These are phyloP conservation scores for Mohoua ochrocephala DNA, from an alignment of 2,113 vertebrate species.

Conservation along the genomic window DNA sequence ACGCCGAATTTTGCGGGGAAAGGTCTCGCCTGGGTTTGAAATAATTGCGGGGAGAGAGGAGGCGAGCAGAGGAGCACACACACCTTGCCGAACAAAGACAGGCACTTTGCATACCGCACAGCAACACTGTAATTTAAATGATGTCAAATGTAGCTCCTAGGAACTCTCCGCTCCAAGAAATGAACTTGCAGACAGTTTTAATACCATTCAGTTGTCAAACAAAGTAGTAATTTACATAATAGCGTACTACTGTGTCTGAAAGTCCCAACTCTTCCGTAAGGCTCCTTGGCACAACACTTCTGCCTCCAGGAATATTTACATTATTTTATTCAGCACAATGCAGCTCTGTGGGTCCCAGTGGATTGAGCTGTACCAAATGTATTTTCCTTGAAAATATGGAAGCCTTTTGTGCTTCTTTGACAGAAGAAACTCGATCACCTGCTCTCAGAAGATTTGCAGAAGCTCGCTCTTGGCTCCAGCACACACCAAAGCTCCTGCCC, in stretches of 20 bases:
- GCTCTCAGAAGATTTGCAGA: background rate
- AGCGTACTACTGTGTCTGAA: background rate
- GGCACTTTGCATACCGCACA: background rate
- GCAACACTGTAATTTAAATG: constrained; percentile 18
- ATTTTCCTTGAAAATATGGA: background rate
- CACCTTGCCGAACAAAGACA: constrained; percentile 2
- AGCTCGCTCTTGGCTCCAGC: background rate
- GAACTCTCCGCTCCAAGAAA: constrained; percentile 27
- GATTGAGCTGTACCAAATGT: background rate
- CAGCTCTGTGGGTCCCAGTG: background rate
- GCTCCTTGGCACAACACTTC: background rate
- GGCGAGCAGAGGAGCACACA: background rate
- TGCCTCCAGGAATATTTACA: constrained; percentile 4
- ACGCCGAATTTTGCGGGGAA: background rate
- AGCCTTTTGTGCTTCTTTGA: background rate
- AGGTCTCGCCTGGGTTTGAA: background rate
- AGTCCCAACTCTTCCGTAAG: background rate
- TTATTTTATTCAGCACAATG: background rate
- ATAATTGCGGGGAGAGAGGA: background rate
- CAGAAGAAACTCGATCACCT: background rate
- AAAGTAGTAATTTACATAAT: constrained; percentile 35
- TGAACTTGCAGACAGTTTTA: constrained; percentile 45
- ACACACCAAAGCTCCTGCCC: background rate
- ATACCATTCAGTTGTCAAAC: constrained; percentile 40
- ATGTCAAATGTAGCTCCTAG: background rate